Evolutionary conservation across 2,888 invertebrate species (phyloP).

Genomic region (Trichopoda pennipes): DNA sequence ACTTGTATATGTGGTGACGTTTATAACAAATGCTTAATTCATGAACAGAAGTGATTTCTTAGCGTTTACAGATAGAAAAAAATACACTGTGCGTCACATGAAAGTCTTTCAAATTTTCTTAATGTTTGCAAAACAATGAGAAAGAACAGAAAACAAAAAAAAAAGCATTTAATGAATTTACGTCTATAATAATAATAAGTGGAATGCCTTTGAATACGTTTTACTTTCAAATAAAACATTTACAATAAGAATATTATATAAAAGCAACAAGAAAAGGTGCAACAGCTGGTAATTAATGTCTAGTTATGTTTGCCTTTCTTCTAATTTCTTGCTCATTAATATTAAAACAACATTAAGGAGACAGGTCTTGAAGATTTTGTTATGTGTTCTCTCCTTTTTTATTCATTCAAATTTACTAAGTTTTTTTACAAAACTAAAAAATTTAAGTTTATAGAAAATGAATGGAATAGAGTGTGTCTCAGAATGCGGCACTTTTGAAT

Average conservation of each 20-base stretch:
- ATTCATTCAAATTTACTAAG: no score
- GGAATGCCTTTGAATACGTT: conserved; percentile 6
- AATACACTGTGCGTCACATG: background rate
- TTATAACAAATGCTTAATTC: no score
- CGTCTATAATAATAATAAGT: conserved; percentile 20
- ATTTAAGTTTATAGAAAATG: no score
- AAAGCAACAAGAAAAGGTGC: conserved; percentile 4
- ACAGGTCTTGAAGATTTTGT: background rate
- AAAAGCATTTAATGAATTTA: conserved; percentile 43
- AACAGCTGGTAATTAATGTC: conserved; percentile 27
- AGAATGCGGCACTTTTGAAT: no score
- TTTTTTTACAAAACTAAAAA: no score
- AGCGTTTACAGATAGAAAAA: no score
- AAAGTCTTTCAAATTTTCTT: conserved; percentile 7
- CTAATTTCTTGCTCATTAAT: conserved; percentile 15
- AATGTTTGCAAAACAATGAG: background rate
- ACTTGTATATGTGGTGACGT: no score
- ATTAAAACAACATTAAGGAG: conserved; percentile 30
- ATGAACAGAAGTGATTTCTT: no score
- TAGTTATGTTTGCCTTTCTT: conserved; percentile 1
- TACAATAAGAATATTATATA: background rate
- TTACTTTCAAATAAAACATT: background rate
- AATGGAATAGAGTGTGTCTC: no score
- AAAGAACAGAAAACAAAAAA: background rate
- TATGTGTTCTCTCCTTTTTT: no score